Percentiles rank a stretch among this genome's conserved stretches.
Conservation (phyloP, 2,888 invertebrate species). For the Lasioglossum vierecki region DNA sequence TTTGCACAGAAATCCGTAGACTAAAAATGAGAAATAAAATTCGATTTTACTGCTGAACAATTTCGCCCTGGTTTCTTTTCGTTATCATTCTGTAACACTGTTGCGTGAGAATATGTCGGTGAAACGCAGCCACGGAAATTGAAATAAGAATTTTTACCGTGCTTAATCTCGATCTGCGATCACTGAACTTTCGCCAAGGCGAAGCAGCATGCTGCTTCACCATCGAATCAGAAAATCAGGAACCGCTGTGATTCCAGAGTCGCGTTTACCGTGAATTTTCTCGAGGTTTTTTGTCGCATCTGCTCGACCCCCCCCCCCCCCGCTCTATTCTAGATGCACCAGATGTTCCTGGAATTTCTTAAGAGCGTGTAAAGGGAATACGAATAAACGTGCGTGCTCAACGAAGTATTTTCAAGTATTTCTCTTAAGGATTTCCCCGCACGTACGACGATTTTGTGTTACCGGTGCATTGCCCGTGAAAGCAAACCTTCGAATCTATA, state of each 20-base stretch:
- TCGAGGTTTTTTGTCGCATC: constrained; percentile 49
- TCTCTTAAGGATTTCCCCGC: constrained; percentile 45
- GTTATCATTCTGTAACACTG: neutral
- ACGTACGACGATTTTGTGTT: constrained; percentile 51
- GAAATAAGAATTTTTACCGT: constrained; percentile 4
- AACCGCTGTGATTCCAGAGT: constrained; percentile 47
- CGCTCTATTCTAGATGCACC: constrained; percentile 30
- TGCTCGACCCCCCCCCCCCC: constrained; percentile 31
- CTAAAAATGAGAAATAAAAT: neutral
- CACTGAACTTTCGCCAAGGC: constrained; percentile 12
- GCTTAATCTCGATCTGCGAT: constrained; percentile 1
- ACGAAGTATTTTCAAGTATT: constrained; percentile 32
- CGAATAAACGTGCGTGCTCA: constrained; percentile 45
- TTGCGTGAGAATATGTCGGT: neutral
- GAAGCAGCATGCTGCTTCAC: constrained; percentile 4
- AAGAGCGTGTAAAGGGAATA: constrained; percentile 48
- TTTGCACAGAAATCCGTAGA: neutral
- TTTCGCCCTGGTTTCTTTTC: neutral
- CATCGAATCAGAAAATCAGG: constrained; percentile 41
- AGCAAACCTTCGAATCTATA: constrained; percentile 13
- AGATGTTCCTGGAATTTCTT: constrained; percentile 61
- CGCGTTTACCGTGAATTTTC: constrained; percentile 49
- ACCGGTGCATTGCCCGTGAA: neutral
- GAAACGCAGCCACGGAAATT: neutral
- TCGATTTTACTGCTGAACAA: neutral